Base-by-base conservation (phyloP, 2,888 invertebrate species). In the Machimus atricapillus region DNA sequence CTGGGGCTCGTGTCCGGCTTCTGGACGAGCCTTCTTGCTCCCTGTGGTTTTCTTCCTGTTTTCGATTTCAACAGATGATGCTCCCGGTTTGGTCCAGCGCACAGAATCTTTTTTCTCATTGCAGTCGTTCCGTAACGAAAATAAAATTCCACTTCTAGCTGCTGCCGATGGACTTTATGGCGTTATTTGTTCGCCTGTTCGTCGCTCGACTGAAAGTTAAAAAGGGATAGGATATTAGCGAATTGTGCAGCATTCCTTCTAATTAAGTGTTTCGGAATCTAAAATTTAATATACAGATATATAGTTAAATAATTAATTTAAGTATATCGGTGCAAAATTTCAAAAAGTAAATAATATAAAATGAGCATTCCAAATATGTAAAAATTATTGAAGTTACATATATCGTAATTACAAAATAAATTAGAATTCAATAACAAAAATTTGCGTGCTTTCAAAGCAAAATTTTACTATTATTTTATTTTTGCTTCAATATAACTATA, bases 51-150 rank as follows among this genome's bases (percentile, higher is more conserved):
- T 31, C 79, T 46, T 79, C 23, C 79, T 79, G 31, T 77, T 77
- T 77, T 77, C 52, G 31, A 79, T 52, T 31, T 79, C 46, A 19
- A 79, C 79, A 79, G 43, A 79, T 79, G 79, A 79, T 79, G 31
- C 46, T 46, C 43, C 46, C 2, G 19, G 46, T 7, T 23, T 16
- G 16, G 12, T 46, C n/a, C 19, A 19, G 23, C 27, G 37, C n/a
- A 4, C 8, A 40, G n/a, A 8, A 46, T 46, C 31, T 46, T 79
- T 23, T 74, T 74, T 74, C 73, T 12, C n/a, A 2, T n/a, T 19
- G 6, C n/a, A 52, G 16, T 16, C 52, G 7, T 12, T 31, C 16
- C 73, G 43, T 46, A 79, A 43, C 46, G 46, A 43, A 79, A 12
- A 79, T 19, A 43, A 79, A 79, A 79, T 27, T 79, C 34, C 43